A percentile compares a stretch with the other conserved stretches of the same genome.
Conservation (phyloP, 2,113 vertebrate species). For the Rhinopithecus roxellana region DNA sequence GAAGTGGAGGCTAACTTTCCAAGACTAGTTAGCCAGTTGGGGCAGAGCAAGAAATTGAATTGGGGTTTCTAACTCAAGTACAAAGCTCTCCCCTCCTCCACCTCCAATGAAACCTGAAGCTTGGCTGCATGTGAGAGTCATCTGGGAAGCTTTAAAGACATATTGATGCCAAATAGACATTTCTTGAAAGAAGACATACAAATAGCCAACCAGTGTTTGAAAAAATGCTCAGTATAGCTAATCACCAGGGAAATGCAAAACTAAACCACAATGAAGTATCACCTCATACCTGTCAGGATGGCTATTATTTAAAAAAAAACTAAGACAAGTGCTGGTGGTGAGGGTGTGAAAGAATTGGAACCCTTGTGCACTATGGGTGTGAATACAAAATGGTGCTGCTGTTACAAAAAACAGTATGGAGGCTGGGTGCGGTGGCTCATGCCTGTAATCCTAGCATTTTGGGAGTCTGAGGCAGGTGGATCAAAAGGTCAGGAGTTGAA, state of each 20-base stretch:
- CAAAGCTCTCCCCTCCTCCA: not conserved
- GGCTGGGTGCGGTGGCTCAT: no score
- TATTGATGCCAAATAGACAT: not conserved
- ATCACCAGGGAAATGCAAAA: not conserved
- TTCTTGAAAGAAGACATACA: not conserved
- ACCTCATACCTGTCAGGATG: not conserved
- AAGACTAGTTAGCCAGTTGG: not conserved
- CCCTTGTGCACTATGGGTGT: not conserved
- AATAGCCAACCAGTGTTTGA: not conserved
- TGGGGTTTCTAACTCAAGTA: not conserved
- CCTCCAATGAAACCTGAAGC: not conserved
- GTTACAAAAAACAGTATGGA: not conserved
- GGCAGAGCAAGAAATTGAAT: not conserved
- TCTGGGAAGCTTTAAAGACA: not conserved
- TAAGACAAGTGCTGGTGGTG: not conserved
- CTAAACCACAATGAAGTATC: not conserved
- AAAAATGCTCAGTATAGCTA: not conserved
- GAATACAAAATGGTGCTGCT: not conserved
- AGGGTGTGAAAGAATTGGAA: not conserved
- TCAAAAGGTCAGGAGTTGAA: no score
- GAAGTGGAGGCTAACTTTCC: not conserved
- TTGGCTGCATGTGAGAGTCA: not conserved
- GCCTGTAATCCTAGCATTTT: no score
- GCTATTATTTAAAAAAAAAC: not conserved
- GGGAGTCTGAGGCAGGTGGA: no score